Conservation (phyloP, 35 echinoderm and acorn worm genomes). For the Apostichopus parvimensis region DNA sequence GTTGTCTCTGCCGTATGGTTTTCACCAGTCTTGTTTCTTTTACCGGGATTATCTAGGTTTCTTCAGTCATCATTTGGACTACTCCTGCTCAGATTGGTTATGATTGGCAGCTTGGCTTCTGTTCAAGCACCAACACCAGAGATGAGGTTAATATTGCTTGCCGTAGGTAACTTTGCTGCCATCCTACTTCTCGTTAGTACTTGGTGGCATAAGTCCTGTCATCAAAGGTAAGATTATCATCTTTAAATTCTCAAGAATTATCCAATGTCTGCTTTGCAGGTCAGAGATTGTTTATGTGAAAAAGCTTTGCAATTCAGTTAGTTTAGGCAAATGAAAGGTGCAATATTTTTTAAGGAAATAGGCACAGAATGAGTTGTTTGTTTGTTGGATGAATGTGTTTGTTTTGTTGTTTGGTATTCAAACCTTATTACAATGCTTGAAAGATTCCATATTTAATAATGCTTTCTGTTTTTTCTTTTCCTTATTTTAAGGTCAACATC, state of each 20-base stretch:
- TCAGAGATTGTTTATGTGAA: no score
- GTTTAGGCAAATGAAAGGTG: no score
- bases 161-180: conserved; percentile 75
- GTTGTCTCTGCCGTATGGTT: conserved; percentile 77
- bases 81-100: conserved; percentile 66
- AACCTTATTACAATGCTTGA: no score
- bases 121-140: conserved; percentile 81
- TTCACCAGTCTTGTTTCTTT: conserved; percentile 61
- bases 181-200: conserved; percentile 70
- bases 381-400: no score
- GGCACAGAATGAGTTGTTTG: no score
- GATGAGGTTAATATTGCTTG: conserved; percentile 54
- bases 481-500: conserved; percentile 63
- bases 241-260: background rate
- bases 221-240: conserved; percentile 74
- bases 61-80: conserved; percentile 76
- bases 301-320: no score
- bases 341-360: no score
- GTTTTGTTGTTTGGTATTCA: no score
- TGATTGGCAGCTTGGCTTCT: conserved; percentile 70
- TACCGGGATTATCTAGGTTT: conserved; percentile 32
- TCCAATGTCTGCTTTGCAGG: no score
- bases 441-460: no score
- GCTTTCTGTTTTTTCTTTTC: no score
- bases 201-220: conserved; percentile 93